phyloP scores from a whole-genome alignment of 2,797 vertebrate species.

The Petrocephalus sullivani region DNA sequence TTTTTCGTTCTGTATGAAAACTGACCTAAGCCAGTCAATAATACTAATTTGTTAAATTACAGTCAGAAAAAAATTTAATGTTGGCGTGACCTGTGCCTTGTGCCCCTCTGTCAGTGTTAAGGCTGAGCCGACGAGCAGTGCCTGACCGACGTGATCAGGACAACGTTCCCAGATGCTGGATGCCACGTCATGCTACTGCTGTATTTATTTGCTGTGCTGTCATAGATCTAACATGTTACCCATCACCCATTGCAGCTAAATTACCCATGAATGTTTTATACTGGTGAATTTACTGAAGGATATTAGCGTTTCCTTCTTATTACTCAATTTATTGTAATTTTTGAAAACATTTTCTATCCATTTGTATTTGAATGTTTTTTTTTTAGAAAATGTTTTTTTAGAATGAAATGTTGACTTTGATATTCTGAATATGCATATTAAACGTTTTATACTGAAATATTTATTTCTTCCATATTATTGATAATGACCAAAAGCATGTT shows the following conservation, averaged over 20 bases:
- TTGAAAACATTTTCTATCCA: conserved; percentile 31
- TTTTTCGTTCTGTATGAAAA: not conserved
- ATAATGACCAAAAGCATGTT: not conserved
- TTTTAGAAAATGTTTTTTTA: conserved; percentile 29
- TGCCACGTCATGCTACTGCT: conserved; percentile 26
- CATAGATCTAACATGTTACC: conserved; percentile 39
- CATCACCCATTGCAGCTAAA: conserved; percentile 23
- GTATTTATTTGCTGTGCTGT: conserved; percentile 56
- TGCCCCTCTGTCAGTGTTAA: conserved; percentile 63
- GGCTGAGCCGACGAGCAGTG: conserved; percentile 77
- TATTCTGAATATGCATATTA: conserved; percentile 55
- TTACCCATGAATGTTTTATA: conserved; percentile 26
- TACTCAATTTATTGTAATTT: conserved; percentile 43
- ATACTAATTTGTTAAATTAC: not conserved
- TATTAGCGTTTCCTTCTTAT: conserved; percentile 26
- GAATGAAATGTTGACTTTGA: conserved; percentile 39
- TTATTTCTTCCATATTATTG: not conserved
- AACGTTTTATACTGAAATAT: conserved; percentile 44
- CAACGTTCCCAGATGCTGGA: not conserved
- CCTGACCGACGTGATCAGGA: conserved; percentile 54
- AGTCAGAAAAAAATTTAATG: not conserved
- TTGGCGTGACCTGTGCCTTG: not conserved
- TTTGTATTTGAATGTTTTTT: conserved; percentile 30
- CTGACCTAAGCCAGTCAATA: not conserved
- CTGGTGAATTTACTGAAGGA: conserved; percentile 31